Conservation (phyloP, 2,888 invertebrate genomes). For the Furcula furcula region DNA sequence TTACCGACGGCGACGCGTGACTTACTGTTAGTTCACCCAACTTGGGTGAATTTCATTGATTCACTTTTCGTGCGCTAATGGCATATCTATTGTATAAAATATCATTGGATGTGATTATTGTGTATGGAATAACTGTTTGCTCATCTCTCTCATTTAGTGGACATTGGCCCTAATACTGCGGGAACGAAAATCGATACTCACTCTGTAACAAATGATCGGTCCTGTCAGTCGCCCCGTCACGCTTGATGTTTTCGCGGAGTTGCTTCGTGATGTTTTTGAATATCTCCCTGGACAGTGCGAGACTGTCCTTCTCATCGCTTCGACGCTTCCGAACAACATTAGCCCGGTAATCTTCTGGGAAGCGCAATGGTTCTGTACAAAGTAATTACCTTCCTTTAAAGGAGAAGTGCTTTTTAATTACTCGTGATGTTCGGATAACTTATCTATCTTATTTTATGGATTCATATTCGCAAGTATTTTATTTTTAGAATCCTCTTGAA, state of each 20-base stretch:
- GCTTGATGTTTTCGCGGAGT: conserved; percentile 73
- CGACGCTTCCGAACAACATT: conserved; percentile 63
- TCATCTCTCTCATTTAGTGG: no score
- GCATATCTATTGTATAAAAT: no score
- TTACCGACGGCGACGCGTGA: no score
- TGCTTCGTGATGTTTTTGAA: conserved; percentile 79
- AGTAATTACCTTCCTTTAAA: conserved; percentile 27
- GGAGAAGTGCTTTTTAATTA: conserved; percentile 6
- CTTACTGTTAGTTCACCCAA: no score
- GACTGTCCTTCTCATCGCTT: conserved; percentile 70
- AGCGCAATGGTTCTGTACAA: conserved; percentile 66
- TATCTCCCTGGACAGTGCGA: conserved; percentile 76
- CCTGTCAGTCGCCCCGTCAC: conserved; percentile 70
- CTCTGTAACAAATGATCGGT: conserved; percentile 69
- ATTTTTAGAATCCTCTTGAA: no score
- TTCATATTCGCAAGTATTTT: conserved; percentile 1
- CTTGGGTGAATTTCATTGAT: no score
- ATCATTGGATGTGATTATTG: no score
- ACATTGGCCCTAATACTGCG: conserved; percentile 9
- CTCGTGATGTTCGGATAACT: background rate
- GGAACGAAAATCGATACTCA: conserved; percentile 51
- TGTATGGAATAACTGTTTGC: no score
- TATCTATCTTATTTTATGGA: background rate
- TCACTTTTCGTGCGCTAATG: no score
- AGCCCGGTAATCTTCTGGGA: conserved; percentile 60